These are phyloP conservation scores for Cyclophora punctaria DNA, from an alignment of 2,888 invertebrate species.

Conservation along the genomic window DNA sequence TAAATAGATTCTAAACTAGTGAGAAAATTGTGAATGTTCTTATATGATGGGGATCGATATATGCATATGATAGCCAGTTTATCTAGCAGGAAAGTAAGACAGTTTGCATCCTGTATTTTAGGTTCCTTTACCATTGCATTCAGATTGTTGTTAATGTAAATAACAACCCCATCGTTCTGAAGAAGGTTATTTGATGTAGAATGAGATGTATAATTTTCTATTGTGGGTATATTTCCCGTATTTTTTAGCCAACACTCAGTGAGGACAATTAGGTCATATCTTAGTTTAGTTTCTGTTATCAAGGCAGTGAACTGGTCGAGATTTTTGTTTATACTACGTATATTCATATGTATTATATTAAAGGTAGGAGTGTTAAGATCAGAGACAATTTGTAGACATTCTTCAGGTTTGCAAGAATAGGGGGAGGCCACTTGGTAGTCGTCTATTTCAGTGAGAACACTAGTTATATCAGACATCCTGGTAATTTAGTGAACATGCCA, in stretches of 20 bases:
- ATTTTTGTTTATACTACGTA: background rate
- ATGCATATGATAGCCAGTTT: background rate
- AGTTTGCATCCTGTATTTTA: background rate
- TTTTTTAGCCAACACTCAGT: background rate
- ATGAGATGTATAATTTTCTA: background rate
- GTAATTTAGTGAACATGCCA: too few relatives aligned
- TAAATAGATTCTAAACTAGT: background rate
- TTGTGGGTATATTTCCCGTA: background rate
- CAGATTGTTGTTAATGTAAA: background rate
- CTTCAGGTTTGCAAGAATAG: too few relatives aligned
- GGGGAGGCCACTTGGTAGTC: too few relatives aligned
- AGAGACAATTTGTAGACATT: too few relatives aligned
- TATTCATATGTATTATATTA: background rate
- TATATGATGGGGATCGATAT: constrained; percentile 1
- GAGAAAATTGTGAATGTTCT: background rate
- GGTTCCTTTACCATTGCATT: background rate
- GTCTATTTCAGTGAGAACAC: too few relatives aligned
- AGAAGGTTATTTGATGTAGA: background rate
- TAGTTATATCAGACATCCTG: too few relatives aligned
- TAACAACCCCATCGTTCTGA: background rate
- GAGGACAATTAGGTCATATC: background rate
- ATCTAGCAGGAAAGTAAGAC: background rate
- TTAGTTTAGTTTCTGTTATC: background rate
- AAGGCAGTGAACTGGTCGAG: background rate
- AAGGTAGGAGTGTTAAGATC: too few relatives aligned